A percentile compares a stretch with the other conserved stretches of the same genome.
These are phyloP conservation scores for Conger conger DNA, from an alignment of 2,113 vertebrate species.

Conservation along the genomic window DNA sequence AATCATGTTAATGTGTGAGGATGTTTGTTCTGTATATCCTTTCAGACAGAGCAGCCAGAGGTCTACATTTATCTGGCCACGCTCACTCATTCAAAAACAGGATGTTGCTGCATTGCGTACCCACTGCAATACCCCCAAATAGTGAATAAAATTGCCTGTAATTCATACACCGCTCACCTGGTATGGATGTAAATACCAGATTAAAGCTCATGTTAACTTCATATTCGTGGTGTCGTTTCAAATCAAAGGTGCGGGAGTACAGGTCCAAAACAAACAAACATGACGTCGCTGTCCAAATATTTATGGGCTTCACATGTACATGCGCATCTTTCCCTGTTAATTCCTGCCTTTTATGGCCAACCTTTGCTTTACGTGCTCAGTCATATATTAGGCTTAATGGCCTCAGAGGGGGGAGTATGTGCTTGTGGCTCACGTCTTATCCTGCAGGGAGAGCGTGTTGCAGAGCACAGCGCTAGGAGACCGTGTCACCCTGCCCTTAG, in stretches of 20 bases:
- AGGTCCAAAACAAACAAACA: too few relatives aligned
- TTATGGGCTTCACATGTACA: not conserved
- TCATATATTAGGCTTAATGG: not conserved
- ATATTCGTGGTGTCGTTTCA: too few relatives aligned
- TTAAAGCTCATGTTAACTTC: too few relatives aligned
- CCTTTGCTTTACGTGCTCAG: not conserved
- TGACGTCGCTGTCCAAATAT: too few relatives aligned
- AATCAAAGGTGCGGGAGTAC: too few relatives aligned
- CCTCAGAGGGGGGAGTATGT: not conserved
- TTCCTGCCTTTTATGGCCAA: not conserved
- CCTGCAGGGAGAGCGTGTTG: not conserved
- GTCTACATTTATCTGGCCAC: not conserved
- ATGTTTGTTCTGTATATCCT: not conserved
- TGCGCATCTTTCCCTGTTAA: too few relatives aligned
- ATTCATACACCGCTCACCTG: too few relatives aligned
- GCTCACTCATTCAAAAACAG: too few relatives aligned
- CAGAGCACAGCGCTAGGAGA: not conserved
- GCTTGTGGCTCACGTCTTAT: not conserved
- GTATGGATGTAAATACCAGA: too few relatives aligned
- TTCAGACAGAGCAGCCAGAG: not conserved
- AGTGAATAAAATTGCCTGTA: too few relatives aligned
- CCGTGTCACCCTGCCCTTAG: not conserved
- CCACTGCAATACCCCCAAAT: too few relatives aligned
- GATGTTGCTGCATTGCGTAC: too few relatives aligned
- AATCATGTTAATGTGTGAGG: not conserved